A percentile compares a stretch with the other conserved stretches of the same genome.
These are phyloP conservation scores for Polyploca ridens DNA, from an alignment of 2,888 invertebrate genomes.

Conservation along the genomic window DNA sequence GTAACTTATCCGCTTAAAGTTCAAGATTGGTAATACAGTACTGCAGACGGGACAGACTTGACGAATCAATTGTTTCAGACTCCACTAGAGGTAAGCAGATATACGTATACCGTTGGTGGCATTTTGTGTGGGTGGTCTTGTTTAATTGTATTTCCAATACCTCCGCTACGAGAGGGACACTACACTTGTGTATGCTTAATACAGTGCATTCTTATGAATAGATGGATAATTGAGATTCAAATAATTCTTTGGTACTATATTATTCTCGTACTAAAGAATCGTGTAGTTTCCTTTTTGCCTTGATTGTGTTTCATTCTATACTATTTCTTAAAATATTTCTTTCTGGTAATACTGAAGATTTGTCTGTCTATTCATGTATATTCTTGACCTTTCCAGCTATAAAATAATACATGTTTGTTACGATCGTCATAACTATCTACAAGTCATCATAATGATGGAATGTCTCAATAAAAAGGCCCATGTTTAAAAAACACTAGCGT, in stretches of 20 bases:
- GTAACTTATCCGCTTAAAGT: slow-evolving; percentile 12
- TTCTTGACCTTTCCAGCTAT: background rate
- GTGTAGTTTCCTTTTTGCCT: no score
- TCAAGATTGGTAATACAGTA: slow-evolving; percentile 16
- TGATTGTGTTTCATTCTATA: no score
- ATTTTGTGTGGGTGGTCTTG: slow-evolving; percentile 22
- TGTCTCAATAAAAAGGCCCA: slow-evolving; percentile 16
- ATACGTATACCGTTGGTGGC: background rate
- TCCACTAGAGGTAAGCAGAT: slow-evolving; percentile 22
- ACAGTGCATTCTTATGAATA: background rate
- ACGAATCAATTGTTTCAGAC: slow-evolving; percentile 68
- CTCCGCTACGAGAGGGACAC: background rate
- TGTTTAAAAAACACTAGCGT: background rate
- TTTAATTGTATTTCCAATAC: slow-evolving; percentile 8
- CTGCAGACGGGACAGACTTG: slow-evolving; percentile 48
- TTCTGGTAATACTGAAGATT: background rate
- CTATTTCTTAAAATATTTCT: no score
- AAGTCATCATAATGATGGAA: background rate
- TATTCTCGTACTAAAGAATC: background rate
- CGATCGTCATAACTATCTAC: background rate
- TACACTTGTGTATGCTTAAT: background rate
- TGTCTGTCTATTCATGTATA: background rate
- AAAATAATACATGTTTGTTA: background rate
- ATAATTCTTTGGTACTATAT: background rate
- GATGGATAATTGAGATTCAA: background rate